Conservation (phyloP, 1,140 invertebrate genomes). For the Dendrolimus punctatus region DNA sequence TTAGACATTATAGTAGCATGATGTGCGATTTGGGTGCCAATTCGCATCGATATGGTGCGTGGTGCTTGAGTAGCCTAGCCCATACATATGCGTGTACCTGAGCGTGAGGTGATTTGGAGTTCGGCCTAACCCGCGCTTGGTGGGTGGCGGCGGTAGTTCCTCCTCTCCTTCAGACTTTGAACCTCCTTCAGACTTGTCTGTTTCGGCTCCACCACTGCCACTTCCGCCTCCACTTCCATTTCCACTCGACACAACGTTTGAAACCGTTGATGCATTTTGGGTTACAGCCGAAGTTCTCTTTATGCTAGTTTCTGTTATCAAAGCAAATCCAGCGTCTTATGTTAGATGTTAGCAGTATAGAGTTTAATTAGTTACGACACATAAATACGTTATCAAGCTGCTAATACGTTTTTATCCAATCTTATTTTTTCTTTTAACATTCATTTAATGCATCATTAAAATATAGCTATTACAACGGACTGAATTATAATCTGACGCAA, state of each 20-base stretch:
- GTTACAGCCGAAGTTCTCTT: constrained; percentile 2
- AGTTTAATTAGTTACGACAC: not conserved
- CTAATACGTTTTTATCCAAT: too few species aligned
- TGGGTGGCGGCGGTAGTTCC: constrained; percentile 79
- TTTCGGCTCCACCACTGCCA: constrained; percentile 43
- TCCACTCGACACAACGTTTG: too few species aligned
- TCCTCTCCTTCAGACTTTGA: constrained; percentile 92
- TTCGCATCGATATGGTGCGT: constrained; percentile 34
- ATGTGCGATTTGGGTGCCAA: constrained; percentile 25
- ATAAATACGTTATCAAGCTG: not conserved
- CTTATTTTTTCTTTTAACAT: too few species aligned
- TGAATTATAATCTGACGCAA: too few species aligned
- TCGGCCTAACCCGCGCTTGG: constrained; percentile 84
- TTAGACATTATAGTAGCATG: constrained; percentile 9
- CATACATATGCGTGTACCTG: constrained; percentile 74
- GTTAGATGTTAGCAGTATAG: not conserved
- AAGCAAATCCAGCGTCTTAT: constrained; percentile 3
- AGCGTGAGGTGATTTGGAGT: constrained; percentile 94
- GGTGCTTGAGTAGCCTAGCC: constrained; percentile 25
- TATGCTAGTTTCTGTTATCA: constrained; percentile 26
- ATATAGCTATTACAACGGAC: too few species aligned
- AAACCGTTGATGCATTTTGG: too few species aligned
- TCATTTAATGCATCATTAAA: too few species aligned
- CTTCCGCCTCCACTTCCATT: constrained; percentile 19
- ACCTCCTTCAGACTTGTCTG: constrained; percentile 78